phyloP scores from a whole-genome alignment of 2,113 vertebrate species.

The Toxotes chatareus region DNA sequence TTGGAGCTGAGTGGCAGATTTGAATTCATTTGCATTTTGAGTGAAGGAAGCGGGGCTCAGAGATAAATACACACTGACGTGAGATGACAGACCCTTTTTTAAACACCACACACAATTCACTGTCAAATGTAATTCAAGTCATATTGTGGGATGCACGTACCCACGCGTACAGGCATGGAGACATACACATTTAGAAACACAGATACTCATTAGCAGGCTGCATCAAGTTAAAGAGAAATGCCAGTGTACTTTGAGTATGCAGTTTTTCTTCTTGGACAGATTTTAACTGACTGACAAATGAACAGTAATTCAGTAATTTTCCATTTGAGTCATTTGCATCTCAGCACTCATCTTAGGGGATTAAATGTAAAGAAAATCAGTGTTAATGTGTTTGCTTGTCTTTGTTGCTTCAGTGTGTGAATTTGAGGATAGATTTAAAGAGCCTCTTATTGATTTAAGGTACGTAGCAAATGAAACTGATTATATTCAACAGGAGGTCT shows the following conservation, averaged over 20 bases:
- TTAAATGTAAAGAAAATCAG: too few relatives aligned
- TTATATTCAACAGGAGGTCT: too few relatives aligned
- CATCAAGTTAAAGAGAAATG: background rate
- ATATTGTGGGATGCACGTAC: background rate
- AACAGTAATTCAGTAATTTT: background rate
- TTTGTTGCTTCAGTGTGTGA: too few relatives aligned
- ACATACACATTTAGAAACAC: background rate
- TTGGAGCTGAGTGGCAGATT: conserved; percentile 52
- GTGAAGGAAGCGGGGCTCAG: conserved; percentile 30
- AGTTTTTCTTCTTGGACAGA: background rate
- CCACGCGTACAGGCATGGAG: background rate
- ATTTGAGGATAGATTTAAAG: too few relatives aligned
- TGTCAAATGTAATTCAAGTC: conserved; percentile 19
- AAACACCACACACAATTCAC: background rate
- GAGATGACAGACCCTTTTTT: conserved; percentile 30
- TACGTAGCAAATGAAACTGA: too few relatives aligned
- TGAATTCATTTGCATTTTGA: conserved; percentile 59
- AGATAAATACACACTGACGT: conserved; percentile 21
- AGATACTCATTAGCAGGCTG: background rate
- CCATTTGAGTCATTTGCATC: background rate
- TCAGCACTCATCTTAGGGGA: background rate
- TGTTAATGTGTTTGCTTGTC: too few relatives aligned
- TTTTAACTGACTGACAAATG: background rate
- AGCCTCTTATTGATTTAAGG: too few relatives aligned
- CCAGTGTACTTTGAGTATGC: background rate